phyloP scores from a whole-genome alignment of 2,797 vertebrate genomes.

The Enteromius trimaculatus region DNA sequence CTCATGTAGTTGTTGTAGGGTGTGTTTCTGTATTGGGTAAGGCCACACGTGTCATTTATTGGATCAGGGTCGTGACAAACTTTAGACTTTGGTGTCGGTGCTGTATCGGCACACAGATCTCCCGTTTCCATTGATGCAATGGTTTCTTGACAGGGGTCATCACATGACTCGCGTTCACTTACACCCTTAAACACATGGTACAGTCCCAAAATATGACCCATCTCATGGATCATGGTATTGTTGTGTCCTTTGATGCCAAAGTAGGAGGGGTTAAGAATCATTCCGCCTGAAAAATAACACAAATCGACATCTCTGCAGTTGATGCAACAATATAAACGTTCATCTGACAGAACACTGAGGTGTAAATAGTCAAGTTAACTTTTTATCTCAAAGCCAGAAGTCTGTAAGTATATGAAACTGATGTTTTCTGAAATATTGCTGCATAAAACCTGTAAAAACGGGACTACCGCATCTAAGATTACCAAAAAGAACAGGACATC shows the following conservation, averaged over 20 bases:
- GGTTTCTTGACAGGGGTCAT: slow-evolving; percentile 93
- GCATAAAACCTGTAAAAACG: slow-evolving; percentile 20
- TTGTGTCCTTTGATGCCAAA: slow-evolving; percentile 88
- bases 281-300: slow-evolving; percentile 82
- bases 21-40: slow-evolving; percentile 83
- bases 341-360: background rate
- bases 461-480: slow-evolving; percentile 5
- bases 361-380: slow-evolving; percentile 8
- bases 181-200: slow-evolving; percentile 99
- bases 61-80: slow-evolving; percentile 89
- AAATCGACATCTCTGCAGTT: slow-evolving; percentile 4
- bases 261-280: slow-evolving; percentile 92
- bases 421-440: slow-evolving; percentile 2
- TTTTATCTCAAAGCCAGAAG: slow-evolving; percentile 5
- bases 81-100: slow-evolving; percentile 92
- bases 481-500: background rate
- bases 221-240: slow-evolving; percentile 97
- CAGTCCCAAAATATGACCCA: slow-evolving; percentile 93
- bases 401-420: background rate
- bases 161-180: slow-evolving; percentile 94
- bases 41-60: slow-evolving; percentile 88
- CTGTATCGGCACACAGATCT: slow-evolving; percentile 94
- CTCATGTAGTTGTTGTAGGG: slow-evolving; percentile 98
- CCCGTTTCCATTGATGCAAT: slow-evolving; percentile 93
- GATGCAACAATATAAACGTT: slow-evolving; percentile 17